Base-by-base conservation (phyloP, 2,797 vertebrate species). In the Sparus aurata region DNA sequence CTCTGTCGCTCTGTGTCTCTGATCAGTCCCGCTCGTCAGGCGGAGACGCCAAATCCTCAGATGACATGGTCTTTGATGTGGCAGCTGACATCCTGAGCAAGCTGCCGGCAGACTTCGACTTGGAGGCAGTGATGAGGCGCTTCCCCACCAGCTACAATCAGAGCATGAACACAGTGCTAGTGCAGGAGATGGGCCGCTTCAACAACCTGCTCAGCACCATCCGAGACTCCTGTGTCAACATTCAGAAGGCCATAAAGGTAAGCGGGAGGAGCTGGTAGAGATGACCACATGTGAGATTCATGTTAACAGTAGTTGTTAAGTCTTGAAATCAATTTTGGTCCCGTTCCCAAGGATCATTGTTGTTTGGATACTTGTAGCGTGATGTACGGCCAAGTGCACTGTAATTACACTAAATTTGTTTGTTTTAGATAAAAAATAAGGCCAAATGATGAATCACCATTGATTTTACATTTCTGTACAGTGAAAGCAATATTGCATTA, bases 121-220 rank as follows among this genome's bases (percentile, higher is more conserved):
- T 92, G 3, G 96, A 97, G 87, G 91, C 95, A 6, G 94, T 93
- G 0, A 96, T 96, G 96, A 94, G 94, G 79, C 94, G 85, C 79
- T 98, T 95, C 34, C 97, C 97, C 20, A 98, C 96, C 47, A 94
- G 94, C 66, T 98, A 98, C 77, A 92, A 89, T 5, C 96, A 97
- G 90, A 98, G 97, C 93, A 97, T 98, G 97, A 98, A 98, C 89
- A 98, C 97, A 0, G 97, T 97, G 23, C 95, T 97, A 69, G 96
- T 96, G 69, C 97, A 98, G 80, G 97, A 98, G 91, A 98, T 98
- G 97, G 97, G 97, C 0, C 95, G 97, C 68, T 98, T 98, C 89
- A 98, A 98, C 89, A 96, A 94, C 76, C 82, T 98, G 76, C 86
- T 98, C 62, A 46, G 85, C 53, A 95, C 94, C 63, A 93, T 98